Evolutionary conservation across 2,797 vertebrate species (phyloP), one percentile per base, ranked within the genome.

Genomic region (Lemur catta): DNA sequence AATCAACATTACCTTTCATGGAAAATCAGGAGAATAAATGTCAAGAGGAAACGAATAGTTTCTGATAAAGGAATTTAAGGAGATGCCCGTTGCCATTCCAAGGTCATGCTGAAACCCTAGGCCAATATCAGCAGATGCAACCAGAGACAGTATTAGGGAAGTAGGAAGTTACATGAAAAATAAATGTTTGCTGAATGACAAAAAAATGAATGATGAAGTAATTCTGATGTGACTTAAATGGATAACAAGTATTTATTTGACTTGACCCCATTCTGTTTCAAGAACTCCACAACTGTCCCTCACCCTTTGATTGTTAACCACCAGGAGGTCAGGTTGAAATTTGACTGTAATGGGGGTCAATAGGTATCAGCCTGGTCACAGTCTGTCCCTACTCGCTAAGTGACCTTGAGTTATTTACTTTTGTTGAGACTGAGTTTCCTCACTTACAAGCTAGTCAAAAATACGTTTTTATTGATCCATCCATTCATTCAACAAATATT

Each of bases 351-450:
- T 9, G 38, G 24, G 15, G 74, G 94, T 95, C 91, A 43, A 57
- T 38, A 81, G 35, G 63, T 87, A 26, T 75, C 71, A 14, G 33
- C 80, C 79, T 92, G 55, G 55, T 72, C 84, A 79, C 85, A 61
- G 20, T 76, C n/a, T 81, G 33, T 38, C 61, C 55, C 38, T 84
- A 55, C 35, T 84, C 17, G 26, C 61, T 92, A 87, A 50, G 17
- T 88, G 24, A 93, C 61, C 82, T 94, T 59, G 75, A 87, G 67
- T 74, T 85, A 93, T 74, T 84, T 74, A 67, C 76, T 94, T 92
- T 81, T 76, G 85, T 55, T 52, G 13, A 87, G 59, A 90, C 28
- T 82, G 48, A 41, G 30, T 85, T 93, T 95, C 20, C 76, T 87
- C 59, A 67, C 55, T 92, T 96, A 93, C 59, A 80, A 91, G 74